phyloP scores from a whole-genome alignment of 2,113 vertebrate genomes.

The Tetrao urogallus region DNA sequence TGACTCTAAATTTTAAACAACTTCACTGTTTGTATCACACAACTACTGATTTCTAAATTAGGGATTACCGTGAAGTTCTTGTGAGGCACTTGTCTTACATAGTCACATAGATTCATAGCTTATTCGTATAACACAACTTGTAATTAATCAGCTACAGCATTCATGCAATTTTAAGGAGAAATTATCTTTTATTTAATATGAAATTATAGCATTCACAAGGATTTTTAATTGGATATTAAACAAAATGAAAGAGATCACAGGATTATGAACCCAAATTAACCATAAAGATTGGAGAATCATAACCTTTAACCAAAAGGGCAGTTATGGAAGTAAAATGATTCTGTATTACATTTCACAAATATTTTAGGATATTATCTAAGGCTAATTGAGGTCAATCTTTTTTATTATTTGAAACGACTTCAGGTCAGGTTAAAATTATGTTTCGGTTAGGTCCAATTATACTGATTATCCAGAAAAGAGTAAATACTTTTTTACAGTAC shows the following conservation, averaged over 20 bases:
- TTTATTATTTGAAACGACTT: slow-evolving; percentile 25
- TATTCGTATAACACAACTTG: slow-evolving; percentile 52
- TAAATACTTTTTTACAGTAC: slow-evolving; percentile 13
- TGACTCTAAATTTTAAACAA: slow-evolving; percentile 7
- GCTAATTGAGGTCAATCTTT: slow-evolving; percentile 29
- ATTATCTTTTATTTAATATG: slow-evolving; percentile 22
- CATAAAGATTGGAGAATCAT: neutral
- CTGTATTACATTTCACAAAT: slow-evolving; percentile 28
- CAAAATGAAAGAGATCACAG: neutral
- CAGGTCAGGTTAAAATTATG: neutral
- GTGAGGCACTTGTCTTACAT: neutral
- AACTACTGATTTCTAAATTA: neutral
- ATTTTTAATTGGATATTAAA: slow-evolving; percentile 43
- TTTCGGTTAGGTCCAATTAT: slow-evolving; percentile 43
- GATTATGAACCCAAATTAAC: slow-evolving; percentile 28
- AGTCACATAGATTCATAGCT: slow-evolving; percentile 17
- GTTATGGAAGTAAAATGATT: neutral
- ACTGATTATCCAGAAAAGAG: slow-evolving; percentile 15
- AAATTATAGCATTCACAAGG: slow-evolving; percentile 39
- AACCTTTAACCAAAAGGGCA: neutral
- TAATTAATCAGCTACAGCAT: slow-evolving; percentile 39
- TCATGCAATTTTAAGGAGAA: slow-evolving; percentile 25
- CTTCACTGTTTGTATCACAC: neutral
- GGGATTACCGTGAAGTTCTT: neutral
- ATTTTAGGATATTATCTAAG: slow-evolving; percentile 34